Evolutionary conservation across 2,797 vertebrate genomes (phyloP).

Genomic region (Tragopan temminckii): DNA sequence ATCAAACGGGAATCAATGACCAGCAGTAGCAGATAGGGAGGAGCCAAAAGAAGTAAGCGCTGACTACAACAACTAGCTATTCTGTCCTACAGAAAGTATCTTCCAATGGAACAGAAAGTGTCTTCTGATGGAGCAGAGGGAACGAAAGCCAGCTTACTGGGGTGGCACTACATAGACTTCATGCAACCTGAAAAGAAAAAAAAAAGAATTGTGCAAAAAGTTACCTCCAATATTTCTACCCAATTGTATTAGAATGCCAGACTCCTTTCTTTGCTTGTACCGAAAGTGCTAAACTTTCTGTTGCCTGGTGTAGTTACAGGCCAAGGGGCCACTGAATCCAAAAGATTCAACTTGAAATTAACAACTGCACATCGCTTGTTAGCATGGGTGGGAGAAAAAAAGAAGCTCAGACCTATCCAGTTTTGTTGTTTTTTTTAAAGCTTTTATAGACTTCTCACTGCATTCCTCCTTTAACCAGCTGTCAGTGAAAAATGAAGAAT

Average conservation of each 20-base stretch:
- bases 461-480: slow-evolving; percentile 71
- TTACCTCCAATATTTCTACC: background rate
- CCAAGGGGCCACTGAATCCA: background rate
- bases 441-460: slow-evolving; percentile 28
- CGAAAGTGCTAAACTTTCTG: background rate
- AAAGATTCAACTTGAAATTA: background rate
- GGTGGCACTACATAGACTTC: background rate
- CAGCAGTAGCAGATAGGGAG: background rate
- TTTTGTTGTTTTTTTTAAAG: background rate
- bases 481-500: slow-evolving; percentile 74
- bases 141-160: background rate
- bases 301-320: background rate
- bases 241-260: background rate
- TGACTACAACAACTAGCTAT: background rate
- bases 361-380: background rate
- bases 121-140: background rate
- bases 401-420: slow-evolving; percentile 8
- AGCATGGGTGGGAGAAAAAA: background rate
- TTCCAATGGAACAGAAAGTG: background rate
- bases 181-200: background rate
- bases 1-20: background rate
- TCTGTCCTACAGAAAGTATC: background rate
- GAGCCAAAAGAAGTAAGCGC: background rate
- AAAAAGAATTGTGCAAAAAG: background rate
- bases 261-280: background rate